Evolutionary conservation across 2,888 invertebrate genomes (phyloP).

Genomic region (Andrena hattorfiana): DNA sequence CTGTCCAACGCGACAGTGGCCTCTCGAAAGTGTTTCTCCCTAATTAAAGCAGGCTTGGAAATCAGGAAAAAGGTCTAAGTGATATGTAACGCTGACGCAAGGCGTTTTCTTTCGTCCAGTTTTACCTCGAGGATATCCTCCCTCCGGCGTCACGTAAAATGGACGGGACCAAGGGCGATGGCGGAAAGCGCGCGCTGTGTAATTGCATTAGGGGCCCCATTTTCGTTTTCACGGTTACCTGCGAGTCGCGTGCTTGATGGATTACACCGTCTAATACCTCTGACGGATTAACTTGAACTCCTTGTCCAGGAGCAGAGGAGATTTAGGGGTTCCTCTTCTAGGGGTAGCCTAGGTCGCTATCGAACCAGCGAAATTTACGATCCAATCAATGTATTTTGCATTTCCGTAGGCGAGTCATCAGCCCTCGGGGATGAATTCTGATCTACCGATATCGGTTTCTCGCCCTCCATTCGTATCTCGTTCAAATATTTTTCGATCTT

Average conservation of each 20-base stretch:
- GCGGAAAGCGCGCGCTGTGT: conserved; percentile 65
- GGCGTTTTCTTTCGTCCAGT: conserved; percentile 17
- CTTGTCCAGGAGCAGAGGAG: conserved; percentile 46
- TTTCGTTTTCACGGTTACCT: conserved; percentile 78
- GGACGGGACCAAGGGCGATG: conserved; percentile 51
- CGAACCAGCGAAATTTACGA: conserved; percentile 54
- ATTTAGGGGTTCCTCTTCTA: conserved; percentile 32
- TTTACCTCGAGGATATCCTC: conserved; percentile 14
- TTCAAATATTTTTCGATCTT: not conserved
- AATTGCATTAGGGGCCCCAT: conserved; percentile 77
- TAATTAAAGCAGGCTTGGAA: not conserved
- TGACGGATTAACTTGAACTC: conserved; percentile 82
- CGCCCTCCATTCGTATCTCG: too few species aligned
- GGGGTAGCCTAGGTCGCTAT: conserved; percentile 11
- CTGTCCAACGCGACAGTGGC: not conserved
- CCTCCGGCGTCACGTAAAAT: conserved; percentile 28
- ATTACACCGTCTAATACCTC: conserved; percentile 81
- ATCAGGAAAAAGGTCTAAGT: not conserved
- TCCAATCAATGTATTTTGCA: conserved; percentile 43
- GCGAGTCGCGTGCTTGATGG: conserved; percentile 80
- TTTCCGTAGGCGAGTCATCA: not conserved
- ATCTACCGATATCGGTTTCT: not conserved
- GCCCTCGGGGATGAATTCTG: not conserved
- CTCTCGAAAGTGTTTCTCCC: not conserved
- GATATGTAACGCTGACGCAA: not conserved